A percentile compares a stretch with the other conserved stretches of the same genome.
Evolutionary conservation across 2,113 vertebrate genomes (phyloP).

Genomic region (Bagarius yarrelli): DNA sequence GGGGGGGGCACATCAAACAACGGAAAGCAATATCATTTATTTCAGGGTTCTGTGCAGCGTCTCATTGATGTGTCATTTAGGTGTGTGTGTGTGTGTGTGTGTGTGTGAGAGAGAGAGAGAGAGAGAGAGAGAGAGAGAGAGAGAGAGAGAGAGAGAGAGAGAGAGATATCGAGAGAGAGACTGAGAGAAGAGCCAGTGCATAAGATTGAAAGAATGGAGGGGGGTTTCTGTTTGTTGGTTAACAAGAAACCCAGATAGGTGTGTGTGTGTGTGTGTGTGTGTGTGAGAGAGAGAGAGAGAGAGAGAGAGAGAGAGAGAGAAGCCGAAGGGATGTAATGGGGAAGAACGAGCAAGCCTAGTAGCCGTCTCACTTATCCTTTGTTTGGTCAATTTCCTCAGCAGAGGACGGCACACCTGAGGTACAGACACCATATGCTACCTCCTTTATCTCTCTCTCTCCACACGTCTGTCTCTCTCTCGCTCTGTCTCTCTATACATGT

Average conservation of each 20-base stretch:
- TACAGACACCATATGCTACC: constrained; percentile 46
- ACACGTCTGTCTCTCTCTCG: no score
- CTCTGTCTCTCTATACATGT: background rate
- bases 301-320: constrained; percentile 30
- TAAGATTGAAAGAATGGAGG: background rate
- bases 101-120: background rate
- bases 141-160: background rate
- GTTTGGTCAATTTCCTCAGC: constrained; percentile 74
- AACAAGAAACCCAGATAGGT: background rate
- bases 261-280: constrained; percentile 17
- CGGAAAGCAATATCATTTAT: background rate
- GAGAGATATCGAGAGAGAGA: no score
- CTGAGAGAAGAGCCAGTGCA: background rate
- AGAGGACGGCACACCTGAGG: constrained; percentile 66
- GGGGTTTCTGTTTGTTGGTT: background rate
- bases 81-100: constrained; percentile 30
- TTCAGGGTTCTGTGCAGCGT: background rate
- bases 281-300: constrained; percentile 40
- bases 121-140: background rate
- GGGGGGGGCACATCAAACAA: background rate
- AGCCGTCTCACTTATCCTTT: constrained; percentile 72
- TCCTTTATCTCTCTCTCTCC: no score
- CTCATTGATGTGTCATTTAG: constrained; percentile 38
- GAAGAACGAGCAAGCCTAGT: constrained; percentile 57
- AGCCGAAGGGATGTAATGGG: constrained; percentile 59